These are phyloP conservation scores for Cryptomyrus ogoouensis DNA, from an alignment of 2,113 vertebrate species.

Conservation along the genomic window DNA sequence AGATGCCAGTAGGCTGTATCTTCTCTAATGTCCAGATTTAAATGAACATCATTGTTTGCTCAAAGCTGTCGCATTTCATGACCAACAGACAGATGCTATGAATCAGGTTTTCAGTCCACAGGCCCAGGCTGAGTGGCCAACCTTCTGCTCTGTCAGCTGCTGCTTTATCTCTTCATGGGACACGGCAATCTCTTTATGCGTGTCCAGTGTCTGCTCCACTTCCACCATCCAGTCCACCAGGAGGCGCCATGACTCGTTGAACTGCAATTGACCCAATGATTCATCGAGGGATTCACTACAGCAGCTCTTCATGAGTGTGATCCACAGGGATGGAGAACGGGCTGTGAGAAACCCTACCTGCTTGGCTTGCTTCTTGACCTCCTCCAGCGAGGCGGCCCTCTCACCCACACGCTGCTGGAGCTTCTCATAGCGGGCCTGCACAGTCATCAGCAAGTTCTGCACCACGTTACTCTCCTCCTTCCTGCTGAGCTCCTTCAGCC, in stretches of 20 bases:
- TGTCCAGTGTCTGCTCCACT: conserved; percentile 65
- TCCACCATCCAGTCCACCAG: conserved; percentile 77
- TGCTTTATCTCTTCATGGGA: conserved; percentile 75
- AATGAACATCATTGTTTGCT: background rate
- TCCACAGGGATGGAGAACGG: background rate
- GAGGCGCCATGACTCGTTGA: conserved; percentile 72
- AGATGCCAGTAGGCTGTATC: background rate
- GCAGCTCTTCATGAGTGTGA: background rate
- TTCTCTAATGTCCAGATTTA: background rate
- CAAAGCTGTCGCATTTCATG: background rate
- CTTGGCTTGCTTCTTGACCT: conserved; percentile 65
- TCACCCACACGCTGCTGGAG: conserved; percentile 56
- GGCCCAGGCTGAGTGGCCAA: conserved; percentile 25
- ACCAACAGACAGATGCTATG: background rate
- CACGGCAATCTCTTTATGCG: conserved; percentile 55
- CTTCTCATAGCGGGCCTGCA: conserved; percentile 64
- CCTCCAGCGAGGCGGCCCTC: conserved; percentile 60
- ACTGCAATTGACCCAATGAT: conserved; percentile 53
- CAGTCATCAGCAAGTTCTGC: conserved; percentile 61
- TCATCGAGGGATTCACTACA: background rate
- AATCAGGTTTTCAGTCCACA: background rate
- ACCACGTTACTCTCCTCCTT: conserved; percentile 66
- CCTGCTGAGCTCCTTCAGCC: conserved; percentile 60
- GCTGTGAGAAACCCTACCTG: conserved; percentile 49
- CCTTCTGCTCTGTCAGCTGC: conserved; percentile 76